These are phyloP conservation scores for Drosophila azteca DNA, from an alignment of 1,140 invertebrate genomes.

Conservation along the genomic window DNA sequence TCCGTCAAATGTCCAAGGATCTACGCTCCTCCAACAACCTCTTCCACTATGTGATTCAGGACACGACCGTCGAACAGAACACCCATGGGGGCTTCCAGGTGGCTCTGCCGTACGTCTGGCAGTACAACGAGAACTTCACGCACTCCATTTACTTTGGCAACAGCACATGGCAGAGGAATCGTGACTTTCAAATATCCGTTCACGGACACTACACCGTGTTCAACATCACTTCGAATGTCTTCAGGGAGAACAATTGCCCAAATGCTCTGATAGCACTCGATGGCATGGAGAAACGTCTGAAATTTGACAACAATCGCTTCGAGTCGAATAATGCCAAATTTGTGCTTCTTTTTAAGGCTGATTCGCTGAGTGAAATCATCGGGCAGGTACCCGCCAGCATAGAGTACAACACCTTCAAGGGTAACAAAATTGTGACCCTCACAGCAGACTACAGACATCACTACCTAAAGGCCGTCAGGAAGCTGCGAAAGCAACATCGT, in stretches of 20 bases:
- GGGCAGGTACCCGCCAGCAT: conserved; percentile 93
- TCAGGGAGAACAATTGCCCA: conserved; percentile 93
- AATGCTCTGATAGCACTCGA: conserved; percentile 92
- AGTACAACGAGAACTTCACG: conserved; percentile 97
- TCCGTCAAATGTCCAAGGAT: conserved; percentile 94
- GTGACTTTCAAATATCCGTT: conserved; percentile 92
- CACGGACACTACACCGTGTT: conserved; percentile 95
- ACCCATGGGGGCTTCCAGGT: conserved; percentile 92
- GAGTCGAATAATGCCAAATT: conserved; percentile 92
- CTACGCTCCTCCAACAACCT: conserved; percentile 96
- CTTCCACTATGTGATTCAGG: conserved; percentile 96
- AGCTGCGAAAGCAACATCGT: conserved; percentile 61
- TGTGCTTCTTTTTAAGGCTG: conserved; percentile 94
- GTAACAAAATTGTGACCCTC: conserved; percentile 86
- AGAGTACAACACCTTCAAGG: conserved; percentile 90
- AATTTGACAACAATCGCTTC: conserved; percentile 91
- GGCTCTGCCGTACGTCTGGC: conserved; percentile 95
- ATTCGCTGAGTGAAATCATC: conserved; percentile 97
- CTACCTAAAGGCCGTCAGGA: conserved; percentile 53
- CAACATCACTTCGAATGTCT: conserved; percentile 93
- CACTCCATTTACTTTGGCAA: conserved; percentile 94
- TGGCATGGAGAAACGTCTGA: conserved; percentile 98
- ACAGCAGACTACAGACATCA: conserved; percentile 54
- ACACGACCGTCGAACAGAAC: conserved; percentile 94
- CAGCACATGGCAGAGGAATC: conserved; percentile 93